Conservation (phyloP, 2,113 vertebrate genomes). For the Psilopsiagon aurifrons region DNA sequence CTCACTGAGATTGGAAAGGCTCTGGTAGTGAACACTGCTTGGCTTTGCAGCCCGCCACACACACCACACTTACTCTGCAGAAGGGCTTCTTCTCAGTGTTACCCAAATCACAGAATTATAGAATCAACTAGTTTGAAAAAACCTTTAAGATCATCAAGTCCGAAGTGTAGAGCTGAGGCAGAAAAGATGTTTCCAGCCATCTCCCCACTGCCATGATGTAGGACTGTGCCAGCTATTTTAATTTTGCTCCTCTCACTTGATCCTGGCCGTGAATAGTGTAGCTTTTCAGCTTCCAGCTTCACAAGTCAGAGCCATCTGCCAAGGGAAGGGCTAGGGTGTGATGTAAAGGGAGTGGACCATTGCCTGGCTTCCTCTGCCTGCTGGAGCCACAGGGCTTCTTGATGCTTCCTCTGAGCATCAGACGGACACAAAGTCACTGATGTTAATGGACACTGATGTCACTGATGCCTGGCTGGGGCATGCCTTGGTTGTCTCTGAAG, state of each 20-base stretch:
- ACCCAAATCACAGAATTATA: neutral
- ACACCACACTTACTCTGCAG: neutral
- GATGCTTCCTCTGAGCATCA: neutral
- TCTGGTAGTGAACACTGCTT: accelerated
- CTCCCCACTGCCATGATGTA: accelerated
- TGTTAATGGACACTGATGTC: neutral
- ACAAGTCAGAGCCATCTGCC: neutral
- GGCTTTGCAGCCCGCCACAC: neutral
- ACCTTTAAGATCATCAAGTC: neutral
- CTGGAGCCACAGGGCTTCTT: neutral
- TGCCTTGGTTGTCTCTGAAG: neutral
- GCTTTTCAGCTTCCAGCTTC: neutral
- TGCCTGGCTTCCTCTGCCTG: neutral
- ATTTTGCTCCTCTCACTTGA: neutral
- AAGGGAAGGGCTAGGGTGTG: neutral
- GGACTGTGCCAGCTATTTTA: accelerated
- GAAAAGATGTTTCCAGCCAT: neutral
- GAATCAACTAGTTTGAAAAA: neutral
- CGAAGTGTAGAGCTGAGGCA: neutral
- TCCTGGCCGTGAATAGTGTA: neutral
- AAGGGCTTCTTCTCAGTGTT: neutral
- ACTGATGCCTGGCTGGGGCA: accelerated
- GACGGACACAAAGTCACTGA: accelerated
- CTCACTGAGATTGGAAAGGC: neutral
- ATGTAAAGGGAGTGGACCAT: neutral